These are phyloP conservation scores for Vulpes ferrilata DNA, from an alignment of 2,113 vertebrate genomes.

Conservation along the genomic window DNA sequence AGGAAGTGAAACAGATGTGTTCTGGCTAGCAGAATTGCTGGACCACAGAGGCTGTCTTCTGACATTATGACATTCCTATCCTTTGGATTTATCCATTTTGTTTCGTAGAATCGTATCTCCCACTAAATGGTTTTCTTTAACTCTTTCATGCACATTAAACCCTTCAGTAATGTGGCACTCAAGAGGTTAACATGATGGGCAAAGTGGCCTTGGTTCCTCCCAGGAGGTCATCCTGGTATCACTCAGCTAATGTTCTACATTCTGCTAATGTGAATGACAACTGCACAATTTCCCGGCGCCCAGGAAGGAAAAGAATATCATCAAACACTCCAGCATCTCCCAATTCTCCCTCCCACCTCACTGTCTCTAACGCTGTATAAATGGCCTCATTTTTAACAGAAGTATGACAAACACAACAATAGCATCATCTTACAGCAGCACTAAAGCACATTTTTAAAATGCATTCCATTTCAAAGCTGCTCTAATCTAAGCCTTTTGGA, in stretches of 20 bases:
- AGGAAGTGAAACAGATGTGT: neutral
- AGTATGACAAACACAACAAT: constrained; percentile 70
- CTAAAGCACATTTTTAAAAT: constrained; percentile 67
- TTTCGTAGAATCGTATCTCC: neutral
- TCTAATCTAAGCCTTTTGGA: constrained; percentile 53
- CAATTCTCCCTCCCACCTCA: constrained; percentile 4
- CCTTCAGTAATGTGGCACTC: neutral
- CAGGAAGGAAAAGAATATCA: constrained; percentile 37
- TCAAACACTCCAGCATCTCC: constrained; percentile 46
- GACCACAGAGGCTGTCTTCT: neutral
- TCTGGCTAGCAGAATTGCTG: neutral
- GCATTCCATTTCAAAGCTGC: constrained; percentile 69
- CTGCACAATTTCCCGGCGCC: constrained; percentile 8
- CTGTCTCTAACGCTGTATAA: constrained; percentile 33
- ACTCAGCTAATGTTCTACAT: constrained; percentile 56
- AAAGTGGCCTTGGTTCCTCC: neutral
- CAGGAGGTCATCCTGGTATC: neutral
- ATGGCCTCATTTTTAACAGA: constrained; percentile 71
- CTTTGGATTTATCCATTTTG: neutral
- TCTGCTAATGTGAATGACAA: constrained; percentile 59
- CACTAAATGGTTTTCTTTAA: neutral
- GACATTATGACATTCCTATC: neutral
- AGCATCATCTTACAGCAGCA: constrained; percentile 60
- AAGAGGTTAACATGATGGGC: constrained; percentile 21
- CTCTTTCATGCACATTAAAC: neutral